Conservation (phyloP, 30 jellyfish, hydroid and myxozoan species). For the Cassiopea xamachana region DNA sequence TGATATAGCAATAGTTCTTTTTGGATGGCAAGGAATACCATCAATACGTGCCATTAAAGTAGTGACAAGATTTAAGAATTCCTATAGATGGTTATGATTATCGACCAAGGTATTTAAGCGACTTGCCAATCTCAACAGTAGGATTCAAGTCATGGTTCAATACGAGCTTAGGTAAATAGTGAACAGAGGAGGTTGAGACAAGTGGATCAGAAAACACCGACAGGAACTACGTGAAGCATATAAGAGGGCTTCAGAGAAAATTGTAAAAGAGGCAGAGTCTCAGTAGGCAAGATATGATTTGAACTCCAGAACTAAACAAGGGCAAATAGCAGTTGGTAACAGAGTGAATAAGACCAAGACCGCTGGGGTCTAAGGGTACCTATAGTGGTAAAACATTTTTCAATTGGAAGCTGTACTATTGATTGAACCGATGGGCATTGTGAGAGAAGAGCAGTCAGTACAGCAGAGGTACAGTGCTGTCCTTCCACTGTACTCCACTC, state of each 20-base stretch:
- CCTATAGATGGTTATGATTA: no score
- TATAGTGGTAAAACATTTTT: background rate
- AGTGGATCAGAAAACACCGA: background rate
- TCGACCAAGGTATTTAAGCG: no score
- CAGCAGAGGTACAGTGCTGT: background rate
- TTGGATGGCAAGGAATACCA: no score
- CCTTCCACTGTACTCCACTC: background rate
- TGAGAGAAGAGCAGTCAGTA: background rate
- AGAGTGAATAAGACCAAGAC: background rate
- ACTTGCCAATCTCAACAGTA: no score
- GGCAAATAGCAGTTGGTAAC: background rate
- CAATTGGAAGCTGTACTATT: background rate
- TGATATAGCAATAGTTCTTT: no score
- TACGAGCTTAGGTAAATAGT: background rate
- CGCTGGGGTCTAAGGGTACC: background rate
- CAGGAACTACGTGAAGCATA: background rate
- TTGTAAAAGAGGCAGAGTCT: background rate
- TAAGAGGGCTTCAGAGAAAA: background rate
- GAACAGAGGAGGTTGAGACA: background rate
- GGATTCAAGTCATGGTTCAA: no score
- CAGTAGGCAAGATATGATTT: background rate
- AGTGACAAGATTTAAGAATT: no score
- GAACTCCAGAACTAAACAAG: background rate
- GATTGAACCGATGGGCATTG: background rate
- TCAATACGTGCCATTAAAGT: no score